Evolutionary conservation across 2,797 vertebrate species (phyloP), one percentile per base, ranked within the genome.

Genomic region (Stomatorhinus walkeri): DNA sequence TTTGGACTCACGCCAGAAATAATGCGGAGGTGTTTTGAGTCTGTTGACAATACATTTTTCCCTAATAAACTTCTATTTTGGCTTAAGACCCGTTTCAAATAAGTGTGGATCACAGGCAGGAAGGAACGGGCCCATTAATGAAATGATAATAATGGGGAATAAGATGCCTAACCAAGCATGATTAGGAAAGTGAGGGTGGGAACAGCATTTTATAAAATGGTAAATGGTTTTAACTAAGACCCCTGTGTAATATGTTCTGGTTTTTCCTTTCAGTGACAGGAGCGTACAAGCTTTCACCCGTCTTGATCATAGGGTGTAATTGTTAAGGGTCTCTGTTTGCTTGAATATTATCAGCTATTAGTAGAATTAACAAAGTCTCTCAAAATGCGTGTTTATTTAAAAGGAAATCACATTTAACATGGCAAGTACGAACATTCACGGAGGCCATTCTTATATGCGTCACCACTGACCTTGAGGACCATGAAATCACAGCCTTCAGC

Each of bases 1-100:
- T 49, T 49, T 14, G 81, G 22, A 51, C n/a, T 84, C 48, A 49
- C 0, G 40, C 16, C 36, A 64, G 32, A 43, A 59, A 61, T 59
- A 61, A 61, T 64, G 36, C 64, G 16, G 4, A 2, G 54, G n/a
- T 61, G 49, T 68, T 68, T 87, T 87, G 36, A 87, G 8, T 64
- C 56, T 32, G 16, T 43, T 46, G 56, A 32, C n/a, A 64, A 88
- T 87, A 87, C 51, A 79, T 40, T 81, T 89, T 89, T 83, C 32
- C 32, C 56, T 59, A 40, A 76, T 56, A 56, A 83, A 56, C 64
- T 84, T 54, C 83, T 90, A 46, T 79, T 87, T 87, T 43, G 85
- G 72, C 81, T 87, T 72, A 40, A 79, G 61, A 79, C 51, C n/a
- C 24, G 87, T 88, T 87, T 64, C 36, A 64, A 87, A 87, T 48